Evolutionary conservation across 2,113 vertebrate species (phyloP), one percentile per base, ranked within the genome.

Genomic region (Falcunculus frontatus): DNA sequence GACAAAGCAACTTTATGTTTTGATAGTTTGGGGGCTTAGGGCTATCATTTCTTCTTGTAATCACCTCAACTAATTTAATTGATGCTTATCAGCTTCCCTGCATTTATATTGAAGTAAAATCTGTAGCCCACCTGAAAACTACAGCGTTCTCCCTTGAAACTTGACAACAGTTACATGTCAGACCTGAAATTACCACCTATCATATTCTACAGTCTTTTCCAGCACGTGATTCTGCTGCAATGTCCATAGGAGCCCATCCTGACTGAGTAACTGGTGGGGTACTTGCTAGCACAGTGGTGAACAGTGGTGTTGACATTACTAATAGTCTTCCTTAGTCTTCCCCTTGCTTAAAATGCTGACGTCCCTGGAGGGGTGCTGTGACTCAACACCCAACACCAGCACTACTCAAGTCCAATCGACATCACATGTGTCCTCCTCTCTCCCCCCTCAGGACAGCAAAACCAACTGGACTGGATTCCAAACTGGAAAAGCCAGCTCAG

Each of bases 321-420:
- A 44, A 20, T 6, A 37, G 16, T 14, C 49, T 76, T 64, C 33
- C 32, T 47, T 88, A 82, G 82, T 42, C 42, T 84, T 77, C 29
- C 7, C 26, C 9, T 56, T 68, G 46, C 39, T 85, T 79, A 49
- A 55, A 90, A 60, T 42, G 21, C 26, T 33, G 62, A 8, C n/a
- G 47, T 63, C 11, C 42, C 25, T 23, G 32, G 37, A 75, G 27
- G 46, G 20, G 2, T 78, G 39, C 7, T 68, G 3, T 87, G 85
- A 75, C 42, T 75, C 88, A 85, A 50, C 22, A 70, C 8, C 41
- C 7, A 15, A 35, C n/a, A 81, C 5, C 6, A 21, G 4, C 15
- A 62, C 7, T 8, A n/a, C 30, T 47, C 4, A 50, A 21, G 2
- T 46, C 16, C 70, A 13, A 4, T 0, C n/a, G 46, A 17, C 0